Evolutionary conservation across 2,113 vertebrate species (phyloP), one percentile per base, ranked within the genome.

Genomic region (Xyrauchen texanus): DNA sequence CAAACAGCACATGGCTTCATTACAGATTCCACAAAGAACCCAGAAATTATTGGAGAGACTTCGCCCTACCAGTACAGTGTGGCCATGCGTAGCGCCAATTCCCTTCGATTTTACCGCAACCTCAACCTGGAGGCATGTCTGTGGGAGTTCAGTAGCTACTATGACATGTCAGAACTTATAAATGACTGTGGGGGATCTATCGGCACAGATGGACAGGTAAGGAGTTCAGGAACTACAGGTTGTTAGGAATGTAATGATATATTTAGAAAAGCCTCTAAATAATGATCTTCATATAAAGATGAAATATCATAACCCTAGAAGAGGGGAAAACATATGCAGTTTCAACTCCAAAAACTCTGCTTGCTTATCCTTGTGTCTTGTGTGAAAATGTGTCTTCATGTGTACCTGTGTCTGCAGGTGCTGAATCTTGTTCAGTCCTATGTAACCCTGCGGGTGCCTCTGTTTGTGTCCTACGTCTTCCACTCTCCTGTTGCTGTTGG

Each of bases 101-200:
- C 94, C 5, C 84, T 96, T 49, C 92, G 94, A 12, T 96, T 96
- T 87, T 96, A 96, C 85, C 88, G 93, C 55, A 96, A 92, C 76
- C 89, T 96, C 69, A 92, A 95, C 73, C 90, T 95, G 3, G 95
- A 96, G 82, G 94, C 95, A 80, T 96, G 95, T n/a, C 73, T 95
- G 0, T 96, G 95, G 95, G 93, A 95, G 80, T 96, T 96, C 58
- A 87, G 85, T n/a, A 94, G 94, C 90, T 94, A 93, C 82, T 96
- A 95, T 5, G 94, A 94, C 85, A 94, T 96, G 94, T 95, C 95
- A 0, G 94, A 96, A 78, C 92, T 96, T 1, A 92, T 96, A 15
- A 83, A 81, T 7, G 83, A 85, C 61, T 87, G 86, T 49, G 86
- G 86, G 4, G 86, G 86, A 72, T 88, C 91, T 79, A 92, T 95